These are phyloP conservation scores for Atta texana DNA, from an alignment of 1,140 invertebrate species.

Conservation along the genomic window DNA sequence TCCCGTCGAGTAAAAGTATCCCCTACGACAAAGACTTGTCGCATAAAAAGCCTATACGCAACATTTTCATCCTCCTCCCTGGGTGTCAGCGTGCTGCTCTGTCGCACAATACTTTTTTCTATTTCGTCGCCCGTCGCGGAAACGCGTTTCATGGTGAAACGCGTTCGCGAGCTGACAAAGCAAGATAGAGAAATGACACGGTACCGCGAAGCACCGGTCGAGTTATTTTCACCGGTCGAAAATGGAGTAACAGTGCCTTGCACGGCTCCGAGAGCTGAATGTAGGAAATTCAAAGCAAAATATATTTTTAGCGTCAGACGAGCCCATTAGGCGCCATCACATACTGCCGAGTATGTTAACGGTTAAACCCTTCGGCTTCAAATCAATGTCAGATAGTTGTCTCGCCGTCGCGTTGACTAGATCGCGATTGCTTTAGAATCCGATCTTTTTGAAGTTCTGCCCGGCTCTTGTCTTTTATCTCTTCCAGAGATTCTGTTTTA, in stretches of 20 bases:
- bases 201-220: slow-evolving; percentile 70
- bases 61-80: slow-evolving; percentile 53
- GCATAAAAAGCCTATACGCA: slow-evolving; percentile 69
- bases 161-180: slow-evolving; percentile 66
- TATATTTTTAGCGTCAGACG: slow-evolving; percentile 76
- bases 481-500: not conserved
- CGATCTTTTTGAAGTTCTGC: slow-evolving; percentile 56
- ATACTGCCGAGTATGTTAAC: slow-evolving; percentile 52
- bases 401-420: not conserved
- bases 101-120: slow-evolving; percentile 42
- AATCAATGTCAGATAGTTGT: slow-evolving; percentile 71
- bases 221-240: slow-evolving; percentile 78
- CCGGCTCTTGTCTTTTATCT: slow-evolving; percentile 1
- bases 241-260: slow-evolving; percentile 68
- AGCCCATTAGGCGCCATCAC: slow-evolving; percentile 77
- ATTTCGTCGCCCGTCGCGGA: slow-evolving; percentile 50
- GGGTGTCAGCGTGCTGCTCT: not conserved
- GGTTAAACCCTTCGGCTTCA: slow-evolving; percentile 71
- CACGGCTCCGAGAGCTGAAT: slow-evolving; percentile 35
- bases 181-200: slow-evolving; percentile 64
- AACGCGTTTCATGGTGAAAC: slow-evolving; percentile 58
- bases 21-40: slow-evolving; percentile 60
- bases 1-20: slow-evolving; percentile 51
- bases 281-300: slow-evolving; percentile 73
- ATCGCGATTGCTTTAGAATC: slow-evolving; percentile 27